Percentiles rank a stretch among this genome's conserved stretches.
These are phyloP conservation scores for Philhelius pedissequus DNA, from an alignment of 2,888 invertebrate genomes.

Conservation along the genomic window DNA sequence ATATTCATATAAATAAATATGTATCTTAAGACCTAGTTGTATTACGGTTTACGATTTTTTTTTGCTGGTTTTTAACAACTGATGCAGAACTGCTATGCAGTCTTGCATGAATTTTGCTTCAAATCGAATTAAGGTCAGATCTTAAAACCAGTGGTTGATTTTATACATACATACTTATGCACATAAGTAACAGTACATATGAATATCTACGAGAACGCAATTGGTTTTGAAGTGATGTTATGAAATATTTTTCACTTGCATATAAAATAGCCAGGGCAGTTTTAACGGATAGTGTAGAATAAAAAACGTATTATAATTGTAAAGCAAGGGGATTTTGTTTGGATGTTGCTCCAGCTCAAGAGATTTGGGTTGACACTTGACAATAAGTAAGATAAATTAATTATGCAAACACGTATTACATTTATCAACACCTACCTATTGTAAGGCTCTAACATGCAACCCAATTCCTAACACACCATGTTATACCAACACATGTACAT, in stretches of 20 bases:
- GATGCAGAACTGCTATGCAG: conserved; percentile 10
- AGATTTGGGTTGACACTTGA: conserved; percentile 32
- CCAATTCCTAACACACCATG: background rate
- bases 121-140: conserved; percentile 56
- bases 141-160: background rate
- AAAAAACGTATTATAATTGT: background rate
- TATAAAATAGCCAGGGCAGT: background rate
- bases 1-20: too few species aligned
- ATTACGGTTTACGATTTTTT: too few species aligned
- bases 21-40: too few species aligned
- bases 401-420: conserved; percentile 53
- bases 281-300: background rate
- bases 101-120: conserved; percentile 42
- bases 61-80: conserved; percentile 9
- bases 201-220: too few species aligned
- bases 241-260: background rate
- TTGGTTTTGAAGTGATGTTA: conserved; percentile 1
- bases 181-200: background rate
- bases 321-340: background rate
- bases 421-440: conserved; percentile 25
- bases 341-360: background rate
- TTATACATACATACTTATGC: background rate
- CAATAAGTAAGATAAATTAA: conserved; percentile 57
- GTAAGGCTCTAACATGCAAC: background rate
- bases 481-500: too few species aligned